Evolutionary conservation across 2,888 invertebrate species (phyloP).

Genomic region (Eupithecia dodoneata): DNA sequence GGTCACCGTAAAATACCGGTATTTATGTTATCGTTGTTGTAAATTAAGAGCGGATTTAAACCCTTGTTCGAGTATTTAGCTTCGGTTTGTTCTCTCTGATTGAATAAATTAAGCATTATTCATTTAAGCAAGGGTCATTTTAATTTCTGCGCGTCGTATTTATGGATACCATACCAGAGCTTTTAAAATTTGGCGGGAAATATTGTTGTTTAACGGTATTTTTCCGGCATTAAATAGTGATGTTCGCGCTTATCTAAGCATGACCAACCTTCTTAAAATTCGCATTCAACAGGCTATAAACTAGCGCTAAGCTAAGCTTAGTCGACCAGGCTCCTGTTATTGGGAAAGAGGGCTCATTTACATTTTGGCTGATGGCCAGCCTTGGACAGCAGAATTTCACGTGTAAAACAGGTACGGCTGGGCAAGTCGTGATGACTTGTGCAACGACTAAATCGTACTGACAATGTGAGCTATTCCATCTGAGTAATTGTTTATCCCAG

Average conservation of each 20-base stretch:
- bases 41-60: constrained; percentile 2
- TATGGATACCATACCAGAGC: background rate
- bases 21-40: constrained; percentile 8
- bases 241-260: constrained; percentile 5
- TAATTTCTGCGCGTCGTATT: background rate
- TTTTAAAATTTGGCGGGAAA: background rate
- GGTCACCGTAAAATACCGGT: constrained; percentile 8
- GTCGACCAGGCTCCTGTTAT: constrained; percentile 34
- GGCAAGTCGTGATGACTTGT: background rate
- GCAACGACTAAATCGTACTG: background rate
- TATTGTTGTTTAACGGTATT: background rate
- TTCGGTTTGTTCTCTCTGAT: background rate
- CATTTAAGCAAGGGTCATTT: background rate
- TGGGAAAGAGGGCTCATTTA: constrained; percentile 51
- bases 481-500: background rate
- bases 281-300: constrained; percentile 35
- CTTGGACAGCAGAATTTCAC: background rate
- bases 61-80: background rate
- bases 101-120: background rate
- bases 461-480: background rate
- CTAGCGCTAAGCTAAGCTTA: constrained; percentile 27
- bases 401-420: background rate
- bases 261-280: constrained; percentile 19
- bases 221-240: background rate
- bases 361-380: constrained; percentile 52